Base-by-base conservation (phyloP, 1,140 invertebrate genomes). In the Myzus persicae region DNA sequence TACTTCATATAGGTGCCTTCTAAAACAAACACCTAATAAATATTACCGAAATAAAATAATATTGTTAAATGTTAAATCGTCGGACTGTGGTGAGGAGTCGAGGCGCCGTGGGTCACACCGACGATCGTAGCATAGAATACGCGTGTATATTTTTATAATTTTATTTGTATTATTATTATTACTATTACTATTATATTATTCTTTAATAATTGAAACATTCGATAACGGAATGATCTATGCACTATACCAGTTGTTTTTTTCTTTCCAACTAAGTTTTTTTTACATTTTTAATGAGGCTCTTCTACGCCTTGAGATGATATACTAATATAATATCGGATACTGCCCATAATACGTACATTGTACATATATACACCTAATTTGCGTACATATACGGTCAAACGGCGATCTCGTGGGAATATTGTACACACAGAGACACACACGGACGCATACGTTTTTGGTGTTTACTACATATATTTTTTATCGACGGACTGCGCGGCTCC, bases 31-130 rank as follows among this genome's bases (percentile, higher is more conserved):
- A 82, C 67, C 90, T 81, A 92, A 92, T 92, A 92, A 92, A 92
- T 82, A 82, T 92, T 44, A 38, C 36, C 36, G 90, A 82, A 67
- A 76, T 81, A 46, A 91, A 76, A 91, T 91, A 91, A 91, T 76
- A n/a, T 91, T 91, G n/a, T 91, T 91, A 76, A 91, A 91, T 91
- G n/a, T 91, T 91, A 76, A 91, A 91, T 91, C 40, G 36, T 91
- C 40, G 1, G 54, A 40, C 51, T 11, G 20, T 14, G 18, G 24
- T 42, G 36, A 42, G 14, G 48, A 36, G 38, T 40, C 24, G 22
- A 42, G 46, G 11, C 38, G 36, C 89, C 51, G 40, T 44, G 40
- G 54, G 54, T 90, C 89, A 40, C 54, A 59, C 18, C 22, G 14
- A 40, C n/a, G 22, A 26, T 8, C 4, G 88, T 90, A 51, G n/a